Conservation (phyloP, 2,797 vertebrate genomes). For the Hyperoplus lanceolatus region DNA sequence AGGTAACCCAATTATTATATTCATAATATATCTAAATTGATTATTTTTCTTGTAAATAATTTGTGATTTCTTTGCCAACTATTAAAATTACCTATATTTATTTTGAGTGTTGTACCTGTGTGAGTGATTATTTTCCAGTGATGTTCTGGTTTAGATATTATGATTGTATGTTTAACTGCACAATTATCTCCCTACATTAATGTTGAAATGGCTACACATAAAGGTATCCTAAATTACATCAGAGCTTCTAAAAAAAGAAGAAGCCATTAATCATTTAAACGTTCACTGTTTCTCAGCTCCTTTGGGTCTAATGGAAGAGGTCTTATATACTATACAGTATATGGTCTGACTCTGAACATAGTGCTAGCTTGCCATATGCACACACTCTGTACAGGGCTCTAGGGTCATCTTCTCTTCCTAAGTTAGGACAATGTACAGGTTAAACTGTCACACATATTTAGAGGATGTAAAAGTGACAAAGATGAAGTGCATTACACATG, state of each 20-base stretch:
- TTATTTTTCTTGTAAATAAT: neutral
- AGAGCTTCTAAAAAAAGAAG: neutral
- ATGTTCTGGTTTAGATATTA: no score
- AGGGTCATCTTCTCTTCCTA: neutral
- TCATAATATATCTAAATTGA: neutral
- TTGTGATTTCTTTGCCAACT: neutral
- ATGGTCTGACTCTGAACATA: neutral
- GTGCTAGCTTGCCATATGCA: slow-evolving; percentile 61
- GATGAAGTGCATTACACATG: slow-evolving; percentile 43
- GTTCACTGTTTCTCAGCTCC: slow-evolving; percentile 55
- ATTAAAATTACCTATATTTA: neutral
- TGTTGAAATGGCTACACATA: slow-evolving; percentile 1
- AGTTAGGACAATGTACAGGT: slow-evolving; percentile 71
- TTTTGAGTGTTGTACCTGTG: neutral
- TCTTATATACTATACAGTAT: slow-evolving; percentile 1
- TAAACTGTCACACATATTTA: slow-evolving; percentile 30
- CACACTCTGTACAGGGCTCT: slow-evolving; percentile 42
- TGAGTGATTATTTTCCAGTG: neutral
- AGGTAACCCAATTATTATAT: neutral
- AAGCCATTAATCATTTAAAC: slow-evolving; percentile 5
- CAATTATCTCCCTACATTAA: neutral
- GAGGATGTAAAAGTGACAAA: slow-evolving; percentile 35
- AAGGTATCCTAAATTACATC: slow-evolving; percentile 19
- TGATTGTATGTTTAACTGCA: neutral
- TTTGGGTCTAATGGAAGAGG: slow-evolving; percentile 28